phyloP scores from a whole-genome alignment of 2,888 invertebrate genomes.

The Drosophila stalkeri region DNA sequence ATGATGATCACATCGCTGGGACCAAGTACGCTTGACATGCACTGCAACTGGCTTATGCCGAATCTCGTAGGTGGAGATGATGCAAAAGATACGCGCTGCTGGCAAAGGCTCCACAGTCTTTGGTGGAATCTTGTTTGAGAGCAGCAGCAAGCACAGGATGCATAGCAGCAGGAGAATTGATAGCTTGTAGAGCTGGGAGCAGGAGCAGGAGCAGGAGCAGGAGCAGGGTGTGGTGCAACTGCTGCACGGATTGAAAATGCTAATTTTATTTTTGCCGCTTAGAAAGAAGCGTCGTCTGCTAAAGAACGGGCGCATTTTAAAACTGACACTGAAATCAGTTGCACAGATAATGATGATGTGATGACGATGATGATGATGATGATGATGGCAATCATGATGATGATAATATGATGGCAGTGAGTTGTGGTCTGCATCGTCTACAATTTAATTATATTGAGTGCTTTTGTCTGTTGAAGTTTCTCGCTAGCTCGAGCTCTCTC shows the following conservation, averaged over 20 bases:
- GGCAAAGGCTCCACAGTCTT: not conserved
- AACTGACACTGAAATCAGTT: slow-evolving; percentile 41
- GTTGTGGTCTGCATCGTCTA: slow-evolving; percentile 32
- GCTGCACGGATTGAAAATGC: slow-evolving; percentile 55
- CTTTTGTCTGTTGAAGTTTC: slow-evolving; percentile 63
- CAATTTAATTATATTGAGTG: slow-evolving; percentile 80
- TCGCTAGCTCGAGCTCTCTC: slow-evolving; percentile 17
- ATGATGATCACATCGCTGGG: slow-evolving; percentile 92
- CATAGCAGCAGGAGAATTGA: slow-evolving; percentile 38
- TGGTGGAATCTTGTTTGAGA: slow-evolving; percentile 6
- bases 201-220: not conserved
- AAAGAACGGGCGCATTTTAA: slow-evolving; percentile 54
- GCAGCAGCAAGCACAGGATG: slow-evolving; percentile 22
- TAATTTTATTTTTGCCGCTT: slow-evolving; percentile 61
- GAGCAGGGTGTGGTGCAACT: slow-evolving; percentile 4
- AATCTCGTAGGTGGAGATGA: slow-evolving; percentile 93
- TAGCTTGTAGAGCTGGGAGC: slow-evolving; percentile 25
- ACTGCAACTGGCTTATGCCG: slow-evolving; percentile 86
- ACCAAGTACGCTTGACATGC: slow-evolving; percentile 97
- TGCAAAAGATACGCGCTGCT: slow-evolving; percentile 93
- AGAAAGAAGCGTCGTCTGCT: slow-evolving; percentile 54
- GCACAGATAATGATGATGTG: slow-evolving; percentile 17
- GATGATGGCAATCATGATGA: slow-evolving; percentile 15
- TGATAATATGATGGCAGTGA: slow-evolving; percentile 1
- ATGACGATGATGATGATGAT: slow-evolving; percentile 7